Evolutionary conservation across 2,888 invertebrate genomes (phyloP).

Genomic region (Patella pellucida): DNA sequence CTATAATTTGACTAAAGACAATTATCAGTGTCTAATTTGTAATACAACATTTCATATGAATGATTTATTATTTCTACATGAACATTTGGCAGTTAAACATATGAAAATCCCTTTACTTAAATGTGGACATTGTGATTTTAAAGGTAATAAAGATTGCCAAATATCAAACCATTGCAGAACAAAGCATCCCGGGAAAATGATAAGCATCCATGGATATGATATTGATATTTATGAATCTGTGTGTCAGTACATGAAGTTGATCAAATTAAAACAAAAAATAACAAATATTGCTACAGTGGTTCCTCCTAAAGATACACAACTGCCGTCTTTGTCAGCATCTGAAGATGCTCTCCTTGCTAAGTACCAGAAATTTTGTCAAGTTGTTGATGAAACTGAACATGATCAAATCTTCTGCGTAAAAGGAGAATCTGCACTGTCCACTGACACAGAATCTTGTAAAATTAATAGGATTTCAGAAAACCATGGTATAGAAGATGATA

Average conservation of each 20-base stretch:
- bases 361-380: not conserved
- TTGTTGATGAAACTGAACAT: not conserved
- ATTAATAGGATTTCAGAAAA: no score
- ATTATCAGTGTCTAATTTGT: not conserved
- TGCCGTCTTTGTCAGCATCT: not conserved
- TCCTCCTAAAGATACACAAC: not conserved
- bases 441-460: not conserved
- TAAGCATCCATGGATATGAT: not conserved
- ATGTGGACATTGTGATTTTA: conserved; percentile 4
- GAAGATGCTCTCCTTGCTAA: not conserved
- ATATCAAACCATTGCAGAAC: not conserved
- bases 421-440: not conserved
- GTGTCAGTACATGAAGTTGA: not conserved
- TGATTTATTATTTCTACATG: not conserved
- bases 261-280: not conserved
- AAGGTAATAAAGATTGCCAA: not conserved
- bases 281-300: not conserved
- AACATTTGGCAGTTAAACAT: not conserved
- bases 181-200: not conserved
- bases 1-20: not conserved
- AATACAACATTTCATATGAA: not conserved
- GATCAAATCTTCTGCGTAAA: not conserved
- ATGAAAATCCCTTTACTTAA: not conserved
- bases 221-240: not conserved
- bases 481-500: not conserved